These are phyloP conservation scores for Drosophila mauritiana DNA, from an alignment of 1,140 invertebrate species.

Conservation along the genomic window DNA sequence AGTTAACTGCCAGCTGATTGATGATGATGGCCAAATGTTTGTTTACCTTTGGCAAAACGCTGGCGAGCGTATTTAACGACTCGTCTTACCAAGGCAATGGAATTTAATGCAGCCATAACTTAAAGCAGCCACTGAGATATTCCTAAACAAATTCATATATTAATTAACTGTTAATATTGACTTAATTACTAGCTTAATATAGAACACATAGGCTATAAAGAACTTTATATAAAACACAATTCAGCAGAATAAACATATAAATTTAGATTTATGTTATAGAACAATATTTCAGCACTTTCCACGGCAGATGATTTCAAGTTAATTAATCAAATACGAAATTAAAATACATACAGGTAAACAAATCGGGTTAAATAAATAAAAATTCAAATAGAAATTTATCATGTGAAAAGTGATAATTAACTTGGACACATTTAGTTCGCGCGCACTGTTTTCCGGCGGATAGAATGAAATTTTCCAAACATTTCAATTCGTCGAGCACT, in stretches of 20 bases:
- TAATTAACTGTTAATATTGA: too few relatives aligned
- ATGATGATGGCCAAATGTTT: slow-evolving; percentile 44
- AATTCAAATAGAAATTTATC: too few relatives aligned
- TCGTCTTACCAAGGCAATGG: not conserved
- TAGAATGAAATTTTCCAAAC: slow-evolving; percentile 19
- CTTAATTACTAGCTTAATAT: too few relatives aligned
- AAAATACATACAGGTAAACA: not conserved
- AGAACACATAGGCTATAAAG: too few relatives aligned
- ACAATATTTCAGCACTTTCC: not conserved
- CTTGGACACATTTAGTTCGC: not conserved
- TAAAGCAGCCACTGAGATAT: not conserved
- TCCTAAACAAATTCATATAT: not conserved
- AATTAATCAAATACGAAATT: not conserved
- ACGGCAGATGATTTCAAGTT: not conserved
- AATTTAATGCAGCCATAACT: too few relatives aligned
- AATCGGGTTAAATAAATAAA: not conserved
- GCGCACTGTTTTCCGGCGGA: slow-evolving; percentile 11
- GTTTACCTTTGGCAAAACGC: slow-evolving; percentile 6
- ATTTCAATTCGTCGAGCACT: slow-evolving; percentile 27
- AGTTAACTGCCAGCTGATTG: slow-evolving; percentile 31
- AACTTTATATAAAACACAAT: too few relatives aligned
- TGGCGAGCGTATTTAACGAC: not conserved
- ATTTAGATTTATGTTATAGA: not conserved
- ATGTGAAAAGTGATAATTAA: not conserved
- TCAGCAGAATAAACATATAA: too few relatives aligned